Base-by-base conservation (phyloP, 2,797 vertebrate species). In the Margarornis squamiger region DNA sequence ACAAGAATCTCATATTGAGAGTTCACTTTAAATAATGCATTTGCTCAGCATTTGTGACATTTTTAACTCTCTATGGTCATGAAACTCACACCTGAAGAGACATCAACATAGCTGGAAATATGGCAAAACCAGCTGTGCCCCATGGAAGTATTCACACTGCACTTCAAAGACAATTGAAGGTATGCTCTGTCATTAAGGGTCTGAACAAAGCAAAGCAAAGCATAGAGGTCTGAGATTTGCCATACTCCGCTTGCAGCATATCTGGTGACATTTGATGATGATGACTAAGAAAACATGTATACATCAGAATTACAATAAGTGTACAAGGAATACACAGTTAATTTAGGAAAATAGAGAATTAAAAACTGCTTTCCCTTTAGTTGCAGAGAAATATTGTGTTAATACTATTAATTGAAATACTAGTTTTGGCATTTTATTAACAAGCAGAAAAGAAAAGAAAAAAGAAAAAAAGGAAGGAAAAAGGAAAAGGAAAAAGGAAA, bases 1-100 rank as follows among this genome's bases (percentile, higher is more conserved):
- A 68, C 0, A 0, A 36, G 39, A 41, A 24, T 6, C 22, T 65
- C 14, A 7, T 3, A 29, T 20, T 22, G 74, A 82, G 32, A 24
- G 57, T 34, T 74, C 4, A 0, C 75, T 49, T 68, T 87, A 82
- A 88, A 88, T 55, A 49, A 46, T 29, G 10, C 23, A 70, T 78
- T 92, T 76, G 34, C 74, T 74, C 78, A 57, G 70, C 30, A 32
- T 9, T 52, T 72, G 32, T 62, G 67, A 70, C 41, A 36, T 62
- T 83, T 95, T 76, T 13, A 38, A 19, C 43, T 90, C 29, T 55
- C 30, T 88, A 45, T 34, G 46, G 30, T 58, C 29, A 38, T 66
- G 70, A 51, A 59, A 89, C 57, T 61, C 49, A 7, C 32, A 91
- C 79, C 55, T 54, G 62, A 67, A 80, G 41, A 27, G 18, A 19